Base-by-base conservation (phyloP, 2,113 vertebrate species). In the Romanogobio albipinnatus region DNA sequence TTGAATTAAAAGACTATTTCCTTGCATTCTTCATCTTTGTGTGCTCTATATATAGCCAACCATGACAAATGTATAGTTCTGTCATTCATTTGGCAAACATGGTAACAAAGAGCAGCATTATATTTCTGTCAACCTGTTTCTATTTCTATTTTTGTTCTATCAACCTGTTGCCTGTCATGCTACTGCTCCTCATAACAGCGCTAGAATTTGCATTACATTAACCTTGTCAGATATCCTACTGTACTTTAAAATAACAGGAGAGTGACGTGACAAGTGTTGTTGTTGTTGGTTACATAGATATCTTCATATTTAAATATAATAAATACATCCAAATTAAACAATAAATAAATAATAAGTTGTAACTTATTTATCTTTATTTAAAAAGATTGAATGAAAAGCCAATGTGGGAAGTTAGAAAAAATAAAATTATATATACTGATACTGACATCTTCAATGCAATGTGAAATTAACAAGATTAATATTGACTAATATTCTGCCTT, bases 141-240 rank as follows among this genome's bases (percentile, higher is more conserved):
- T 33, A 39, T 39, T 39, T 39, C 36, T 5, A 39, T 39, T 39
- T 39, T 4, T 33, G 33, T 33, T 33, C 33, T 39, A 39, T 39
- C 5, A 74, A 71, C 64, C 22, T 22, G 33, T 47, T 43, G 61
- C n/a, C 8, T 22, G 45, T 36, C 33, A 59, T 33, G 39, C 36
- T 59, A 26, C 14, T 43, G 43, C 13, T 26, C 45, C 19, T 70
- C 9, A 61, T 11, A 61, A 26, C 59, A 61, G n/a, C 1, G 15
- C 43, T 39, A 26, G 45, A 29, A 7, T 85, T 64, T 43, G 36
- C 51, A 68, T 45, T 43, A 24, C 19, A 61, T 85, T 85, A 80
- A 80, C 84, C 56, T 33, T 33, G 24, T 75, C 71, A 62, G 15
- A 49, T 56, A 24, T 36, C 49, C 17, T 47, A 15, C 22, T 7